Evolutionary conservation across 2,113 vertebrate species (phyloP).

Genomic region (Felis chaus): DNA sequence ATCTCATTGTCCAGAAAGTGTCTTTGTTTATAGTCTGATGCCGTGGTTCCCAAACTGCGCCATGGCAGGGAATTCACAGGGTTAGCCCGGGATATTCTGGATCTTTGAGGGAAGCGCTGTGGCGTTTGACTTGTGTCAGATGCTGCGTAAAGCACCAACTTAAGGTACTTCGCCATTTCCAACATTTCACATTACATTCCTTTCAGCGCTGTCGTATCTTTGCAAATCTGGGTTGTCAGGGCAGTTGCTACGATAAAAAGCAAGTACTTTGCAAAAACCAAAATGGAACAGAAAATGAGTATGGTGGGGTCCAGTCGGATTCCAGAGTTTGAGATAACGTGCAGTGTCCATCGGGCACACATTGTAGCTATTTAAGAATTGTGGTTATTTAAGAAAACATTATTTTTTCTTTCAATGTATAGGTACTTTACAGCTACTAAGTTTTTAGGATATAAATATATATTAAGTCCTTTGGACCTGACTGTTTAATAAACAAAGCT

Average conservation of each 20-base stretch:
- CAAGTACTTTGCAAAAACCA: not conserved
- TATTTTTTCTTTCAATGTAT: not conserved
- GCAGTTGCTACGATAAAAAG: not conserved
- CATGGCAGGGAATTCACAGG: not conserved
- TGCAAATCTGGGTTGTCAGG: not conserved
- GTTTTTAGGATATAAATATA: not conserved
- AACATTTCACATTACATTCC: not conserved
- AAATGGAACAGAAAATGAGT: not conserved
- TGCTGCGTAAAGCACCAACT: not conserved
- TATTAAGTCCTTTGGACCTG: not conserved
- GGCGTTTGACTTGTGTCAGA: not conserved
- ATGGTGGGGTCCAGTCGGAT: accelerated
- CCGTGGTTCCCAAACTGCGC: not conserved
- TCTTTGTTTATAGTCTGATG: not conserved
- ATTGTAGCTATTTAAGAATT: not conserved
- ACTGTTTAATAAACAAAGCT: not conserved
- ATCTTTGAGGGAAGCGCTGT: not conserved
- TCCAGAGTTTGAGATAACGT: not conserved
- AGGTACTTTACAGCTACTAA: not conserved
- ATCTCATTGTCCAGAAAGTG: not conserved
- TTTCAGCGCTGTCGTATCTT: not conserved
- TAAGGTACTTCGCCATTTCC: not conserved
- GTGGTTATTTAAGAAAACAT: not conserved
- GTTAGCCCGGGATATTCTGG: accelerated
- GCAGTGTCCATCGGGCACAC: accelerated